These are phyloP conservation scores for Antigone vipio DNA, from an alignment of 2,113 vertebrate genomes.

Conservation along the genomic window DNA sequence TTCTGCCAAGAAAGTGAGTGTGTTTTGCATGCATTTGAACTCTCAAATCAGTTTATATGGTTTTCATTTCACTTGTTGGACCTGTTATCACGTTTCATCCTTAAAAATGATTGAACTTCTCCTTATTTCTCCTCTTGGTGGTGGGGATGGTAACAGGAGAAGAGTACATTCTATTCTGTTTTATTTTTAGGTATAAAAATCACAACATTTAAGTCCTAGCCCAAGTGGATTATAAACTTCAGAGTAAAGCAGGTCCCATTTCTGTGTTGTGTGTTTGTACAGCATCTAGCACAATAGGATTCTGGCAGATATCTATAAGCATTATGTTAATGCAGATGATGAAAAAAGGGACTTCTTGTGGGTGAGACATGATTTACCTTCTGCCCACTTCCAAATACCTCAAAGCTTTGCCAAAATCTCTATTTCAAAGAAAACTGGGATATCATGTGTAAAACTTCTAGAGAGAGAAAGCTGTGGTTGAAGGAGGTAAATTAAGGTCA, in stretches of 20 bases:
- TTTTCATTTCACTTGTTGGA: neutral
- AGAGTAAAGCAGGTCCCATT: neutral
- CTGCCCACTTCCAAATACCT: neutral
- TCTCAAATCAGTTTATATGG: neutral
- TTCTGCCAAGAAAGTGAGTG: neutral
- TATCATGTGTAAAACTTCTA: neutral
- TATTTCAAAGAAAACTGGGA: neutral
- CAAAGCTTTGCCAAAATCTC: neutral
- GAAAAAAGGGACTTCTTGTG: neutral
- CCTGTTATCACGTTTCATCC: conserved; percentile 14
- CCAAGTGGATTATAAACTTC: neutral
- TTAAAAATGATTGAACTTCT: neutral
- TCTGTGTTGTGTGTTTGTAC: neutral
- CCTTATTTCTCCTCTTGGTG: conserved; percentile 5
- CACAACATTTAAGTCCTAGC: neutral
- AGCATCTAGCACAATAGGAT: neutral
- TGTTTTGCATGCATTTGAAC: neutral
- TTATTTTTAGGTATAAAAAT: conserved; percentile 62
- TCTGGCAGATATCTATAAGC: neutral
- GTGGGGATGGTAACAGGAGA: neutral
- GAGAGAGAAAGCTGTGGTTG: neutral
- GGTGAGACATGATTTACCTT: neutral
- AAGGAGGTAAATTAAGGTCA: conserved; percentile 20
- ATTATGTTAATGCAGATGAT: neutral
- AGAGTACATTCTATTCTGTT: conserved; percentile 49